Evolutionary conservation across 2,888 invertebrate genomes (phyloP).

Genomic region (Nudaria mundana): DNA sequence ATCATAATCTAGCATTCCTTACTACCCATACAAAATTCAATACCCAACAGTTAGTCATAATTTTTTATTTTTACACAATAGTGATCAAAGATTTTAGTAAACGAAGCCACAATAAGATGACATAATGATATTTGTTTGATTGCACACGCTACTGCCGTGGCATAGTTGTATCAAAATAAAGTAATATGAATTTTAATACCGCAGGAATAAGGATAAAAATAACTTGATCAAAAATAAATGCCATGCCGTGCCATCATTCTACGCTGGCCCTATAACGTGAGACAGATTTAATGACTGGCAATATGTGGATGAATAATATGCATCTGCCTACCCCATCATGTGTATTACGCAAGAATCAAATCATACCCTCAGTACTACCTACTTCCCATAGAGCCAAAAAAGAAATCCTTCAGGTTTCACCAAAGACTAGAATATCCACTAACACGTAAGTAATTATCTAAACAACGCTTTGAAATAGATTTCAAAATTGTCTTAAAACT

Average conservation of each 20-base stretch:
- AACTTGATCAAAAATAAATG: no score
- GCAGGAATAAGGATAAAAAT: no score
- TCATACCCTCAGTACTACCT: slow-evolving; percentile 37
- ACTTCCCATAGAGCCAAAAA: slow-evolving; percentile 38
- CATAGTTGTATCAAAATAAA: no score
- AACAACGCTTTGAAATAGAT: slow-evolving; percentile 18
- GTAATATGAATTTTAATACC: no score
- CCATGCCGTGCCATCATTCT: no score
- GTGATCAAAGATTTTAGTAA: slow-evolving; percentile 14
- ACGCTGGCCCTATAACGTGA: no score
- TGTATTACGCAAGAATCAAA: slow-evolving; percentile 21
- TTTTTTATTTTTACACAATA: slow-evolving; percentile 14
- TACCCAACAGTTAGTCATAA: slow-evolving; percentile 12
- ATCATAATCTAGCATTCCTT: slow-evolving; percentile 32
- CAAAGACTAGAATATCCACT: slow-evolving; percentile 70
- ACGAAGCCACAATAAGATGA: no score
- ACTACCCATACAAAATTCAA: slow-evolving; percentile 17
- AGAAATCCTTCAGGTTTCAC: slow-evolving; percentile 66
- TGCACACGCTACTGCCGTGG: no score
- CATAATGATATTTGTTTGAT: no score
- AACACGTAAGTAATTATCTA: slow-evolving; percentile 25
- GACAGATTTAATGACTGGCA: no score
- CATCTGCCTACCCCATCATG: slow-evolving; percentile 9
- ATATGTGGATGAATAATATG: slow-evolving; percentile 17
- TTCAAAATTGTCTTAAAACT: slow-evolving; percentile 16